These are phyloP conservation scores for Zaprionus nigranus DNA, from an alignment of 1,140 invertebrate species.

Conservation along the genomic window DNA sequence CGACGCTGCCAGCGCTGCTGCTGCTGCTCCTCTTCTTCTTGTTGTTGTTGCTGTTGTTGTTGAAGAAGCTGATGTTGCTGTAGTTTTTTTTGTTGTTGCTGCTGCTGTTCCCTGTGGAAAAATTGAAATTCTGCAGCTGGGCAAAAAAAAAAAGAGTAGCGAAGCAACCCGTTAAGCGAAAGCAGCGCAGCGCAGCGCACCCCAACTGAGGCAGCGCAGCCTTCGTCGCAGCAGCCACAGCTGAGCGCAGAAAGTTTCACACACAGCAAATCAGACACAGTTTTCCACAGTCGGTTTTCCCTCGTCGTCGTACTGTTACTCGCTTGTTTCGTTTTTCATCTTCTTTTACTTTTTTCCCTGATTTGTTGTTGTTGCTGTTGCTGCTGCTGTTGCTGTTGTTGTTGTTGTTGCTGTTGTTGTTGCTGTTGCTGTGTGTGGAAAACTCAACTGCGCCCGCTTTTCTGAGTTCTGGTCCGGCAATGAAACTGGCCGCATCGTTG, in stretches of 20 bases:
- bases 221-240: not conserved
- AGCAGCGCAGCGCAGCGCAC: not conserved
- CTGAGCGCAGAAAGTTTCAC: constrained; percentile 1
- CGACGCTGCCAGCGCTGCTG: not conserved
- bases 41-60: not conserved
- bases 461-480: not conserved
- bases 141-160: not conserved
- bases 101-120: not conserved
- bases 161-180: not conserved
- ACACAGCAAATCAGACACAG: constrained; percentile 1
- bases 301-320: constrained; percentile 1
- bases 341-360: not conserved
- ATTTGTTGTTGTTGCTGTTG: not conserved
- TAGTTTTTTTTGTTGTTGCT: not conserved
- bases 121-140: constrained; percentile 13
- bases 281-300: constrained; percentile 6
- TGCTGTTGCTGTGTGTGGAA: not conserved
- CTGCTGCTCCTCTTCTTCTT: not conserved
- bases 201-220: not conserved
- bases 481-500: constrained; percentile 8
- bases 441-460: not conserved
- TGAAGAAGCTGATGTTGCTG: not conserved
- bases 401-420: too few species aligned
- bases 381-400: not conserved
- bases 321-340: constrained; percentile 1